Evolutionary conservation across 2,113 vertebrate genomes (phyloP).

Genomic region (Spea multiplicata): DNA sequence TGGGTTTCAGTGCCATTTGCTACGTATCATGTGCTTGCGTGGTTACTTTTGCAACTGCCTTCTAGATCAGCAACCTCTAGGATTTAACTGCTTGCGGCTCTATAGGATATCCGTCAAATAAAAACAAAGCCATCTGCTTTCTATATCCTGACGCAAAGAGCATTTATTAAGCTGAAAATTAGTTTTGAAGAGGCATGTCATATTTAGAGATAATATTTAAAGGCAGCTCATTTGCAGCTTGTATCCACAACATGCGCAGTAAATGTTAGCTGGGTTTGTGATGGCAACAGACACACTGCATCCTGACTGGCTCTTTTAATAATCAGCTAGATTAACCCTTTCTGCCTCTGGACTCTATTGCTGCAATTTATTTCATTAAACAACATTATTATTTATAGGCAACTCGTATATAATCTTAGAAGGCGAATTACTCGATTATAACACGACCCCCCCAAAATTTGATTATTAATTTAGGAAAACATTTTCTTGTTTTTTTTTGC

Average conservation of each 20-base stretch:
- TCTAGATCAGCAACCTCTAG: neutral
- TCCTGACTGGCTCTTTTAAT: neutral
- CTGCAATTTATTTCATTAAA: too few relatives aligned
- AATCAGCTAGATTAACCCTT: neutral
- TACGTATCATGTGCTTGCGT: too few relatives aligned
- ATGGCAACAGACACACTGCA: slow-evolving; percentile 1
- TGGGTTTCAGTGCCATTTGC: too few relatives aligned
- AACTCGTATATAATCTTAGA: too few relatives aligned
- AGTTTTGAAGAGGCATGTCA: slow-evolving; percentile 12
- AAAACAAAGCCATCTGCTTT: neutral
- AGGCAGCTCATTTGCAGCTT: slow-evolving; percentile 13
- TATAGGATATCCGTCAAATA: neutral
- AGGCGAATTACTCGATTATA: too few relatives aligned
- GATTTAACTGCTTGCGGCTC: neutral
- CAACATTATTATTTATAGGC: too few relatives aligned
- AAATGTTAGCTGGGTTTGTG: neutral
- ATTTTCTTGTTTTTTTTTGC: too few relatives aligned
- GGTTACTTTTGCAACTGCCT: too few relatives aligned
- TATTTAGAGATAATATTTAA: neutral
- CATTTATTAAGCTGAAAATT: slow-evolving; percentile 3
- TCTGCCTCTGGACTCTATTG: neutral
- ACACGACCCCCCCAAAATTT: too few relatives aligned
- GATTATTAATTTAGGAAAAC: too few relatives aligned
- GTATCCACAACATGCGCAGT: slow-evolving; percentile 7
- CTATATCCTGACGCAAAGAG: slow-evolving; percentile 1